Base-by-base conservation (phyloP, 1,140 invertebrate species). In the Trypoxylus dichotomus region DNA sequence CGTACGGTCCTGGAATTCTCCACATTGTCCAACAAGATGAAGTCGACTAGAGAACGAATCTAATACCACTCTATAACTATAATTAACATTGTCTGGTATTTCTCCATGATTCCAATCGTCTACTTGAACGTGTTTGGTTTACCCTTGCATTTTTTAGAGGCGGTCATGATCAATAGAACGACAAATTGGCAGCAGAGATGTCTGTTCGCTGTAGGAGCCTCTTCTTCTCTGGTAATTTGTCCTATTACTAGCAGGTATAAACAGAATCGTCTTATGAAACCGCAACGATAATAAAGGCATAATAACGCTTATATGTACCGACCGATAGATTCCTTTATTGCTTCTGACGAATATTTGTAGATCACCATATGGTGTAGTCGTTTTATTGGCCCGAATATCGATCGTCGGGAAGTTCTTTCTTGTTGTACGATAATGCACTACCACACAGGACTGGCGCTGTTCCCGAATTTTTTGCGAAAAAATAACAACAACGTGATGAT, bases 31-130 rank as follows among this genome's bases (percentile, higher is more conserved):
- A 68, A 27, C 19, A 29, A 68, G 13, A 68, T n/a, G 19, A 54
- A 54, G 47, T 10, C 3, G 7, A 10, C 27, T 68, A 21, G 8
- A 29, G 27, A 27, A 24, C 21, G 7, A 29, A 24, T 68, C 2
- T 24, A 27, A 25, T 68, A 25, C 27, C 24, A 24, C 19, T 1
- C 13, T n/a, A 27, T 68, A 21, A 68, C 60, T 68, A 68, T 68
- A 68, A 68, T 68, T 68, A 68, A 24, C 60, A 68, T 29, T 29
- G 60, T 68, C 60, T 68, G 60, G 60, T 68, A 68, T 68, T 68
- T 24, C 19, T 2, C 27, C 60, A 68, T 24, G 60, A 24, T 68
- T 68, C n/a, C 19, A 29, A 58, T 58, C 21, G 32, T 5, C 32
- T 8, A 37, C 32, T 37, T 8, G 10, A 19, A 13, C 6, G 15